Conservation (phyloP, 2,888 invertebrate species). For the Parelbella ahira region DNA sequence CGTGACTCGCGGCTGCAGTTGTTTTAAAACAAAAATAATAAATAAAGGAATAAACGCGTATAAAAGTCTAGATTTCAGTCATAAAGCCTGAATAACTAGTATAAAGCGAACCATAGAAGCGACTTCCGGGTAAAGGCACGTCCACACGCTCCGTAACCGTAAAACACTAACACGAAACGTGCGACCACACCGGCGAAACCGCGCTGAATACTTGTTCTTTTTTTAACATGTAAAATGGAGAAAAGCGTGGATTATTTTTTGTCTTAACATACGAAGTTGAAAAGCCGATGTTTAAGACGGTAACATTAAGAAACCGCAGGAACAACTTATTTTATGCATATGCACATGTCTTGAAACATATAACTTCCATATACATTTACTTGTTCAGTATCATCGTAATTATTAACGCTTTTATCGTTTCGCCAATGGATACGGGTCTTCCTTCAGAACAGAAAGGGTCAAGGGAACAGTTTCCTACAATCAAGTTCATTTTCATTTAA, state of each 20-base stretch:
- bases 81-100: slow-evolving; percentile 19
- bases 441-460: too few relatives aligned
- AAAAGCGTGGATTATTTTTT: slow-evolving; percentile 4
- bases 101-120: slow-evolving; percentile 14
- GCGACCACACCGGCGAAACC: slow-evolving; percentile 9
- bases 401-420: too few relatives aligned
- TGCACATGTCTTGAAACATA: too few relatives aligned
- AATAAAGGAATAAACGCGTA: slow-evolving; percentile 14
- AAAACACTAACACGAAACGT: slow-evolving; percentile 19
- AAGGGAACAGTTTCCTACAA: too few relatives aligned
- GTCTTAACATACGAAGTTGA: slow-evolving; percentile 13
- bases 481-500: too few relatives aligned
- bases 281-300: too few relatives aligned
- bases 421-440: too few relatives aligned
- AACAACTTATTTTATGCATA: too few relatives aligned
- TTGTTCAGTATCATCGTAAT: too few relatives aligned
- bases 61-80: slow-evolving; percentile 17
- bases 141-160: slow-evolving; percentile 21
- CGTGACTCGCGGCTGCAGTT: not conserved
- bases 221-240: slow-evolving; percentile 8
- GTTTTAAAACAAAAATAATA: slow-evolving; percentile 9
- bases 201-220: slow-evolving; percentile 5
- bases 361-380: too few relatives aligned
- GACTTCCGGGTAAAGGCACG: slow-evolving; percentile 22
- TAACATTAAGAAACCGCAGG: too few relatives aligned